Evolutionary conservation across 2,113 vertebrate genomes (phyloP), one percentile per base, ranked within the genome.

Genomic region (Myodes glareolus): DNA sequence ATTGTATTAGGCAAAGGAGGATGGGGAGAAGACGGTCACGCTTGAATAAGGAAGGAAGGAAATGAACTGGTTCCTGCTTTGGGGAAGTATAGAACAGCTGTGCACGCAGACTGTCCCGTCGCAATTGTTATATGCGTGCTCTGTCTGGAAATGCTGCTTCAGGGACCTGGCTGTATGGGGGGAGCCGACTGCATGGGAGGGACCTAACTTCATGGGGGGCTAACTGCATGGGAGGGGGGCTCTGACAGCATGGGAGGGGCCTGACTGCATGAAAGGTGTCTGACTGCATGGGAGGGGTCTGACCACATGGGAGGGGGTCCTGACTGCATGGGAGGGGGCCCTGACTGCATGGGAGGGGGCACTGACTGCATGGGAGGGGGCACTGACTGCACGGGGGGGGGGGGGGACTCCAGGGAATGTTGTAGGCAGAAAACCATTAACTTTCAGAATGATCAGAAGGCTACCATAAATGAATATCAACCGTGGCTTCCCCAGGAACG

Each of bases 1-100:
- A 82, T 96, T 96, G 92, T 90, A 47, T 78, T 95, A 75, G 42
- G 75, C 70, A 70, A 72, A 96, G 77, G 63, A 94, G 45, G 73
- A 63, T 47, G 39, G 84, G 88, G 61, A 91, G 76, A 86, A 78
- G 33, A 96, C 73, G n/a, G 76, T 21, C 65, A 73, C 91, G 36
- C n/a, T 90, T 6, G 89, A 92, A 97, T 89, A 95, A 97, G 80
- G 86, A 91, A 93, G 65, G 95, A 80, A 98, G 95, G 96, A 96
- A 98, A 94, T 97, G 91, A 96, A 89, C 50, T 42, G 89, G 95
- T 88, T 97, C 92, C 96, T 91, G 86, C 88, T 78, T 58, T 58
- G 42, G 91, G 77, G 73, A 95, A 85, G 73, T 42, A 70, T 50
- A 88, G 33, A 95, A 80, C 96, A 97, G 96, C 96, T 97, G 94